Base-by-base conservation (phyloP, 1,140 invertebrate species). In the Parapsyche elsis region DNA sequence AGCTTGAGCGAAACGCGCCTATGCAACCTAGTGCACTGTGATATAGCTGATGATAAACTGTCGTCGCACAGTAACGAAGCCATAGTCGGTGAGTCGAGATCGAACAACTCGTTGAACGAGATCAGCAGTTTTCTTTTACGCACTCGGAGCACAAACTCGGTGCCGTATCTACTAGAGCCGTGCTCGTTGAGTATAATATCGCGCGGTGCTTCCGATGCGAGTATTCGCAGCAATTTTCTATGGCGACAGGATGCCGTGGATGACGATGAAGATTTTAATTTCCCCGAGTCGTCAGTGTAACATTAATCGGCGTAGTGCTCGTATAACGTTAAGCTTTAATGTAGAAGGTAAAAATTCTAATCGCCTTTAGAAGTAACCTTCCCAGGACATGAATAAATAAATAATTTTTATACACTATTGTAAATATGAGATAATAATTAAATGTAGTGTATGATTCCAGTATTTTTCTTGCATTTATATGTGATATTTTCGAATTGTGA, bases 221-320 rank as follows among this genome's bases (percentile, higher is more conserved):
- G 79, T 74, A 30, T 80, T 26, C 30, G 77, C 16, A 86, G 87
- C 46, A 83, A 77, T 61, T 81, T 84, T 64, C 85, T 88, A 71
- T 89, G 88, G 88, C 86, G 88, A 0, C 88, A 88, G 83, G 86
- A 89, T 84, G 88, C 88, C 73, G 84, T 88, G 23, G 88, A 88
- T 46, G 78, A 81, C 61, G 57, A 76, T 12, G 77, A 79, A 14
- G 82, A 83, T 12, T 87, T 86, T 85, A 86, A 86, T 81, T 86
- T 88, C 81, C 87, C 88, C 9, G 88, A 88, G 84, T 88, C 87
- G 5, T 86, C 87, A 38, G 88, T 89, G 19, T 83, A 53, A 81
- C 64, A n/a, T 61, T 2, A 49, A 45, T 45, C 57, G 23, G 59
- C 7, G 24, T 76, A 23, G 24, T 26, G 57, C 7, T 21, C n/a